These are phyloP conservation scores for Synaphobranchus kaupii DNA, from an alignment of 2,797 vertebrate genomes.

Conservation along the genomic window DNA sequence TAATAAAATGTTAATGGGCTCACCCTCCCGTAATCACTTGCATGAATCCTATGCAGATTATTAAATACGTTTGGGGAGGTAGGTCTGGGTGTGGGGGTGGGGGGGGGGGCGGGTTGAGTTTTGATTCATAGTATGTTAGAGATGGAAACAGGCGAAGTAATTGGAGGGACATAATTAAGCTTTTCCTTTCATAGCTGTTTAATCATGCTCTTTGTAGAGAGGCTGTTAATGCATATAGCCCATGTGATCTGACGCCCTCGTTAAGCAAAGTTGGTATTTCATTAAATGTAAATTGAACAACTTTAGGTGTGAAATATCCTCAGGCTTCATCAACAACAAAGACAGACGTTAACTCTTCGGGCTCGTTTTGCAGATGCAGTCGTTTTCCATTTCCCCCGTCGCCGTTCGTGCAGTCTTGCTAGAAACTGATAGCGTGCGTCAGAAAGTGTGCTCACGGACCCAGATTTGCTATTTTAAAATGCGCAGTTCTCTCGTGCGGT, in stretches of 20 bases:
- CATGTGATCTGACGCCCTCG: conserved; percentile 50
- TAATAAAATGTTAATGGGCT: conserved; percentile 52
- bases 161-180: conserved; percentile 56
- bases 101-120: conserved; percentile 35
- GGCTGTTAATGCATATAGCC: conserved; percentile 35
- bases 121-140: conserved; percentile 40
- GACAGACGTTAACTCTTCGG: conserved; percentile 57
- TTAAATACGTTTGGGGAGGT: conserved; percentile 37
- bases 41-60: conserved; percentile 36
- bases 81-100: conserved; percentile 9
- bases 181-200: conserved; percentile 47
- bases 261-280: conserved; percentile 61
- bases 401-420: background rate
- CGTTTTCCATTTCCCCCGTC: conserved; percentile 44
- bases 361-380: conserved; percentile 35
- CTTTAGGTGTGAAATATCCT: conserved; percentile 53
- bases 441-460: background rate
- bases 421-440: background rate
- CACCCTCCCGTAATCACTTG: conserved; percentile 34
- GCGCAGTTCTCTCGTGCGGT: background rate
- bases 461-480: background rate
- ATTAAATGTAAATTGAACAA: conserved; percentile 63
- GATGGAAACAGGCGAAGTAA: conserved; percentile 51
- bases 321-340: conserved; percentile 52
- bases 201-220: conserved; percentile 53